Percentiles rank a stretch among this genome's conserved stretches.
Evolutionary conservation across 2,888 invertebrate species (phyloP).

Genomic region (Ptychoptera contaminata): DNA sequence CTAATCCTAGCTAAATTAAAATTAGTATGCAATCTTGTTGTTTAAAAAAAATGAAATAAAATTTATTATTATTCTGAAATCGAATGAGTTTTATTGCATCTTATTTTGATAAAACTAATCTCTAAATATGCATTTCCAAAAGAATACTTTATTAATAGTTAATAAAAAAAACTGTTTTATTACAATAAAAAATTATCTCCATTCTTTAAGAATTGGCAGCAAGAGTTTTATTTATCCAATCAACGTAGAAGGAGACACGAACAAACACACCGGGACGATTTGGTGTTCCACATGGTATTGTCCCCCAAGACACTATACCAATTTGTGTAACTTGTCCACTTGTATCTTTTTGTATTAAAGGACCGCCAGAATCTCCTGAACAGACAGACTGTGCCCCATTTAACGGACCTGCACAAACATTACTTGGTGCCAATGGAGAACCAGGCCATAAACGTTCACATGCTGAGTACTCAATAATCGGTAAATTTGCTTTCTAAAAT

Average conservation of each 20-base stretch:
- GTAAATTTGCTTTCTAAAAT: neutral
- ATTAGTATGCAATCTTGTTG: too few relatives aligned
- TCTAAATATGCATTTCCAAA: too few relatives aligned
- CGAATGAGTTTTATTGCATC: too few relatives aligned
- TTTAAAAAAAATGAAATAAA: too few relatives aligned
- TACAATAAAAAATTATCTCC: too few relatives aligned
- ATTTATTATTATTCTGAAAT: too few relatives aligned
- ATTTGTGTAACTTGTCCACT: neutral
- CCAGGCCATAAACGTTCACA: too few relatives aligned
- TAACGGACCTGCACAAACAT: slow-evolving; percentile 1
- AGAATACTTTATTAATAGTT: too few relatives aligned
- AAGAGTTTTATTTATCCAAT: slow-evolving; percentile 2
- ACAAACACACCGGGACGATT: neutral
- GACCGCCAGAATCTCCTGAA: slow-evolving; percentile 2
- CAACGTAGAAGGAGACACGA: slow-evolving; percentile 1
- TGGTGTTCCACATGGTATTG: neutral
- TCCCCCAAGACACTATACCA: slow-evolving; percentile 1
- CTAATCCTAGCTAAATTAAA: too few relatives aligned
- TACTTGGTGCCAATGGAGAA: neutral
- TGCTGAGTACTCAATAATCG: neutral
- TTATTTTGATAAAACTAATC: too few relatives aligned
- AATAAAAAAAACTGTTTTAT: too few relatives aligned
- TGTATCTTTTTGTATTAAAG: neutral
- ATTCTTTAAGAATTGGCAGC: neutral
- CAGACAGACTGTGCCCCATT: neutral